phyloP scores from a whole-genome alignment of 2,888 invertebrate species.

The Sinelater perroti region DNA sequence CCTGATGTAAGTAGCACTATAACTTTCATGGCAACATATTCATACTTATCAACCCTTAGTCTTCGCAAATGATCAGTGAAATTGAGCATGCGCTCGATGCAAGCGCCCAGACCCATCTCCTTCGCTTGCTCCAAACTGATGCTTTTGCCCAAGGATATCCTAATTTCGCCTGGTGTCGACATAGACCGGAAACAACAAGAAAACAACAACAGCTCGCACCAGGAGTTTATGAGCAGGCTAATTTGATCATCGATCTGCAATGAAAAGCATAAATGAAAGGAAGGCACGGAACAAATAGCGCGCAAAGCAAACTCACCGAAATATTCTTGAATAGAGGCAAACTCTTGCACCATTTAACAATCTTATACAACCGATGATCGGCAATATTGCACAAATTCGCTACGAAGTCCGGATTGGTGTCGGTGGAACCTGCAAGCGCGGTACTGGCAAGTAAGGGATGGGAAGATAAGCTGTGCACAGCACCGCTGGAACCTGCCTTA shows the following conservation, averaged over 20 bases:
- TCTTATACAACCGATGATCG: conserved; percentile 94
- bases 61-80: conserved; percentile 92
- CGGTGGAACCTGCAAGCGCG: conserved; percentile 61
- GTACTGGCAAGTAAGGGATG: conserved; percentile 68
- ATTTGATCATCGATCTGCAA: conserved; percentile 96
- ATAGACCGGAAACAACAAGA: conserved; percentile 96
- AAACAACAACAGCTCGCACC: conserved; percentile 92
- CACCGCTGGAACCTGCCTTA: conserved; percentile 56
- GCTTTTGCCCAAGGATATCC: conserved; percentile 69
- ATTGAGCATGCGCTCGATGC: conserved; percentile 93
- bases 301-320: conserved; percentile 79
- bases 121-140: conserved; percentile 73
- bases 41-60: conserved; percentile 91
- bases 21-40: conserved; percentile 96
- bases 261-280: conserved; percentile 27
- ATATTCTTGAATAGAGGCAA: conserved; percentile 96
- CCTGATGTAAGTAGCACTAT: conserved; percentile 91
- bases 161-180: conserved; percentile 87
- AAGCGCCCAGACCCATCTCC: conserved; percentile 81
- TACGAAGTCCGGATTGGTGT: conserved; percentile 83
- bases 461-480: conserved; percentile 60
- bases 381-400: conserved; percentile 93
- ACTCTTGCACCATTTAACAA: conserved; percentile 98
- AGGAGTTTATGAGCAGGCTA: conserved; percentile 94
- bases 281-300: conserved; percentile 11